Base-by-base conservation (phyloP, 2,888 invertebrate genomes). In the Drosophila nigricruria region DNA sequence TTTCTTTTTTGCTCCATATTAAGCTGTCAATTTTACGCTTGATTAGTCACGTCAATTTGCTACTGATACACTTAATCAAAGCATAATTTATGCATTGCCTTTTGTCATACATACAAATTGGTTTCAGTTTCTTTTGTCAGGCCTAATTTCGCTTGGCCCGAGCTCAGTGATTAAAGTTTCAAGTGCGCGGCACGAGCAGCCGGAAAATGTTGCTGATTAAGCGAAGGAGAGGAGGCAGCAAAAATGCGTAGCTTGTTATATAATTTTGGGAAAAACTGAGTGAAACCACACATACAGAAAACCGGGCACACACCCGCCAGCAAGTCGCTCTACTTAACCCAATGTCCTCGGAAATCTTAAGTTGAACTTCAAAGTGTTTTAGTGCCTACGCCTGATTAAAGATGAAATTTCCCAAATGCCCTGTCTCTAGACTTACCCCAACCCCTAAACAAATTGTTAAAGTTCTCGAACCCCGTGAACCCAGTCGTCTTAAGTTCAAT, bases 141-240 rank as follows among this genome's bases (percentile, higher is more conserved):
- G 4, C 54, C 9, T 38, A 58, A 66, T 58, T 62, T 66, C 3
- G 16, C 8, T 36, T 50, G 23, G 36, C 10, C 3, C 34, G 43
- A 34, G 43, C 65, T 32, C 47, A 54, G 34, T 67, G 70, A 76
- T 76, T 79, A 70, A 76, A 70, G 68, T 76, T 70, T 68, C 68
- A 63, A 71, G 69, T 77, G 68, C 52, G 16, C 43, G 56, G 53
- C 57, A 60, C 38, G 38, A 54, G 65, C 52, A 23, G 30, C 9
- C 9, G 2, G 2, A 49, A 42, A 64, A 47, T 50, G 12, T 32
- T 57, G 16, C 43, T 78, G 72, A 72, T 65, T 63, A 68, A 34
- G 16, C 36, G 65, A 43, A 52, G 10, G 36, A 32, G 25, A 43
- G 12, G 25, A 38, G 23, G 9, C 47, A 42, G 43, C 9, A 14